Base-by-base conservation (phyloP, 1,140 invertebrate species). In the Ericerus pela region DNA sequence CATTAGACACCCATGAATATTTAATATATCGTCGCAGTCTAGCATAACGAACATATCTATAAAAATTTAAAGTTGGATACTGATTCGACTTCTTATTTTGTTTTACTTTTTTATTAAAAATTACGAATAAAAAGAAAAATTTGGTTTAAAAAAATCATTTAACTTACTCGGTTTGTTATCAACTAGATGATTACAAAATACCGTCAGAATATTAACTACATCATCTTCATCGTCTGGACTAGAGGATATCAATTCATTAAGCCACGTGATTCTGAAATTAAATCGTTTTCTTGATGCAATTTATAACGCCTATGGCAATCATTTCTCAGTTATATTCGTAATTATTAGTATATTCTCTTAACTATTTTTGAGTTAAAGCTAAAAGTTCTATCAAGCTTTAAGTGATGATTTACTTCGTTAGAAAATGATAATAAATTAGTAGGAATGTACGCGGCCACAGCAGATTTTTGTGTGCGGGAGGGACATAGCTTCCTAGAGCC, bases 161-260 rank as follows among this genome's bases (percentile, higher is more conserved):
- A 29, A 63, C 59, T 68, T 70, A 81, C 81, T 80, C 60, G 76
- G 71, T 68, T 76, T 76, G 60, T 83, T 79, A 61, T 80, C 76
- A 31, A 80, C 76, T 55, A 83, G 65, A 61, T 81, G 76, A 61
- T 74, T 76, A 63, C 82, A 84, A 65, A 81, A 85, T 59, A 84
- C 76, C 68, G 78, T 80, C 36, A 85, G 71, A 53, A 83, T 75
- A 10, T 76, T 76, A n/a, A 78, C 74, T 10, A 85, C 72, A 58
- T 82, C 79, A 66, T 84, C 76, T 12, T 76, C 74, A 11, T 76
- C 74, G 55, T 76, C 75, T 36, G 71, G 69, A 36, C 75, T 66
- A 12, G 72, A 72, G 61, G 73, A 76, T n/a, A 72, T 68, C 56
- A 72, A 63, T 41, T 82, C 79, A 55, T 71, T 73, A 1, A 73